Conservation (phyloP, 2,797 vertebrate genomes). For the Synanceia verrucosa region DNA sequence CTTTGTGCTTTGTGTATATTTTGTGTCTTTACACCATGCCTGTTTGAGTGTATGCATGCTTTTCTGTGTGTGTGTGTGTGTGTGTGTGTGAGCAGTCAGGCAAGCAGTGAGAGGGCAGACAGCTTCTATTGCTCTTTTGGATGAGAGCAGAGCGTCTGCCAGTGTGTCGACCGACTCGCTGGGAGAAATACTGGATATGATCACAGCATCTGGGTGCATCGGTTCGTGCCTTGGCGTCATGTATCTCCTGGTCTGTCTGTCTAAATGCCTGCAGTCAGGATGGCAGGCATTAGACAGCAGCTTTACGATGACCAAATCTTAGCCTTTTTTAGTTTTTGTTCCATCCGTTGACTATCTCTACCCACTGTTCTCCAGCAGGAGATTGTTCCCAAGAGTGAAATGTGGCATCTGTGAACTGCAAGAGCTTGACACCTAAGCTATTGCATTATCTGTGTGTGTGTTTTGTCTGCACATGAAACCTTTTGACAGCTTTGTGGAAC, state of each 20-base stretch:
- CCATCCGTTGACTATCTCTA: constrained; percentile 5
- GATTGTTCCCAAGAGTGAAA: not conserved
- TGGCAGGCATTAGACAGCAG: constrained; percentile 16
- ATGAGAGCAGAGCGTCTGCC: constrained; percentile 41
- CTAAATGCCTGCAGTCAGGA: constrained; percentile 21
- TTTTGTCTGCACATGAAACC: not conserved
- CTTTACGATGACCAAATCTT: not conserved
- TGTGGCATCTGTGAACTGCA: not conserved
- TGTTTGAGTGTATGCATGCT: not conserved
- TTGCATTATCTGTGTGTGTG: not conserved
- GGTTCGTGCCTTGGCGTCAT: constrained; percentile 5
- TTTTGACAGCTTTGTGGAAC: not conserved
- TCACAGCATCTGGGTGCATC: constrained; percentile 30
- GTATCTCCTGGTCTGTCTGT: constrained; percentile 24
- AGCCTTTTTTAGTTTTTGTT: not conserved
- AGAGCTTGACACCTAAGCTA: not conserved
- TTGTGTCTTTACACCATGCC: not conserved
- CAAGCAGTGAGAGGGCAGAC: constrained; percentile 28
- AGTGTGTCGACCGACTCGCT: constrained; percentile 40
- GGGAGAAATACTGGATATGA: constrained; percentile 45
- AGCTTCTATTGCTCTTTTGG: constrained; percentile 61
- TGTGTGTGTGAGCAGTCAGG: constrained; percentile 17
- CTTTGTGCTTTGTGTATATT: not conserved
- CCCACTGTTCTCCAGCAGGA: constrained; percentile 6
- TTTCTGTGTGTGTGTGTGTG: not conserved